Base-by-base conservation (phyloP, 2,888 invertebrate genomes). In the Podotricha telesiphe region DNA sequence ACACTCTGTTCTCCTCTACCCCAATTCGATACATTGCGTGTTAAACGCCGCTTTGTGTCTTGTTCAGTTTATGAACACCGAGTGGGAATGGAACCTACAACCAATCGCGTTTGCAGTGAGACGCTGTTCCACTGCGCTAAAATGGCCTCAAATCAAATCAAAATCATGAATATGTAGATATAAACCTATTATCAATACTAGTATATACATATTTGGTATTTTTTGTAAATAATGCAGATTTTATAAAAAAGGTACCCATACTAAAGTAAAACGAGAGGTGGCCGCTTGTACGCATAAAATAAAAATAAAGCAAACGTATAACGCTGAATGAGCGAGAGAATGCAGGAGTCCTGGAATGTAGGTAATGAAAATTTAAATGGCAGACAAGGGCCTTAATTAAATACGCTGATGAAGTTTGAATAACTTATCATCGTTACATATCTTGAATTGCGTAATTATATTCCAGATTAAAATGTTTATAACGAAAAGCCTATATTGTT, bases 341-440 rank as follows among this genome's bases (percentile, higher is more conserved):
- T 45, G 50, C 45, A 48, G 15, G 59, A 34, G 19, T 59, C 42
- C 67, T 19, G 50, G 71, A 66, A 71, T 64, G 67, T 64, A 67
- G 48, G 63, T 71, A 73, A 69, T 50, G 58, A 67, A 65, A 71
- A 61, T 71, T 67, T 65, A 65, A 73, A 65, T 47, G 63, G 34
- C 65, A 50, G 62, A 61, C 67, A 64, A 20, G 48, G 19, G 45
- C 56, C 65, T 53, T 72, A 72, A 74, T 74, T 69, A 74, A 74
- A 74, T 70, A 72, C 59, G 48, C 59, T 48, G 65, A 74, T 67
- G 59, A 70, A 67, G 65, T 63, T 74, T 67, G 40, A 69, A 72
- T 65, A 67, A 71, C 53, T 69, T 71, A 65, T 68, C 55, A 51
- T 34, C 22, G 59, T 7, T 45, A 28, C 45, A 17, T 22, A 28